phyloP scores from a whole-genome alignment of 2,888 invertebrate genomes.

The Sesamia inferens region DNA sequence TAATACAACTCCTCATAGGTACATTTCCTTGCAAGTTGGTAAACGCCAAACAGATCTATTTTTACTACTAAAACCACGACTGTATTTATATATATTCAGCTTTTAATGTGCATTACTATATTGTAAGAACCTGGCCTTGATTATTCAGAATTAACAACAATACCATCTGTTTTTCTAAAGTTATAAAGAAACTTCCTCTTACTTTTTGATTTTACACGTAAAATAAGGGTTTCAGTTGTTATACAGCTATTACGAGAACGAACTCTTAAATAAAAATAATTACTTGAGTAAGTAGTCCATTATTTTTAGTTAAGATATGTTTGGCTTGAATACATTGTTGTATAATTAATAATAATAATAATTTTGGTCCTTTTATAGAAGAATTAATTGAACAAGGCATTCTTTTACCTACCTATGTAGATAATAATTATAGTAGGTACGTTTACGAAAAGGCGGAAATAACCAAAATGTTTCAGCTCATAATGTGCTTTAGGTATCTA shows the following conservation, averaged over 20 bases:
- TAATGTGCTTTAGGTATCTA: conserved; percentile 19
- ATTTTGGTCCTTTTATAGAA: conserved; percentile 68
- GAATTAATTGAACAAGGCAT: conserved; percentile 50
- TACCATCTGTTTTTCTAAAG: background rate
- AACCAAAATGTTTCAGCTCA: conserved; percentile 19
- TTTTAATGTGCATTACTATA: conserved; percentile 21
- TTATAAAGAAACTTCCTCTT: conserved; percentile 1
- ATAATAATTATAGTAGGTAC: conserved; percentile 23
- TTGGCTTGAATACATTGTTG: conserved; percentile 65
- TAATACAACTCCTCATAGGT: conserved; percentile 3
- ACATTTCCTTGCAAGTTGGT: conserved; percentile 20
- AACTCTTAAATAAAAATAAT: conserved; percentile 60
- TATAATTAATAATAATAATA: conserved; percentile 54
- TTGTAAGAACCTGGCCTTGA: conserved; percentile 11
- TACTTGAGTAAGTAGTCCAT: conserved; percentile 49
- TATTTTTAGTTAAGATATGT: conserved; percentile 67
- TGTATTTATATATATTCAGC: conserved; percentile 36
- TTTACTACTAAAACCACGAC: conserved; percentile 32
- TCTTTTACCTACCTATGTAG: conserved; percentile 40
- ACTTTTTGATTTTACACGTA: conserved; percentile 6
- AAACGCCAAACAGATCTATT: conserved; percentile 26
- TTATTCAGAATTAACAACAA: conserved; percentile 12
- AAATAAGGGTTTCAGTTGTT: background rate
- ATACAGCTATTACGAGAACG: background rate
- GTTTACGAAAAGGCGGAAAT: conserved; percentile 17